These are phyloP conservation scores for Saccopteryx leptura DNA, from an alignment of 2,113 vertebrate species.

Conservation along the genomic window DNA sequence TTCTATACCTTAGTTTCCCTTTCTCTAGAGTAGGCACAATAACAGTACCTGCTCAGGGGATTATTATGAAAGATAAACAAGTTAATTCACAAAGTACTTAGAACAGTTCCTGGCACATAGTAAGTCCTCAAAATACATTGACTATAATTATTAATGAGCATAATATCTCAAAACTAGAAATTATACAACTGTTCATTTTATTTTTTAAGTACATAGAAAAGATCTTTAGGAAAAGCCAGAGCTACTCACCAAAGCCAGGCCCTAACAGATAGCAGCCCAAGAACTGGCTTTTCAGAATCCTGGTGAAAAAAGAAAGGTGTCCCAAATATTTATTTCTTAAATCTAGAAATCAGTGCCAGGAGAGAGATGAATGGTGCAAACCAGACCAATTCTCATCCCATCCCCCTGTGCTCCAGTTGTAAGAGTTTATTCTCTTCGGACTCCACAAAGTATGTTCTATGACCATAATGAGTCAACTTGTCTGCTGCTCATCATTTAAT, in stretches of 20 bases:
- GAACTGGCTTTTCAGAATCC: neutral
- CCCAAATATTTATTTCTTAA: neutral
- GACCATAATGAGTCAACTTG: neutral
- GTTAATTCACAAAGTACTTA: neutral
- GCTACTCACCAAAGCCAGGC: neutral
- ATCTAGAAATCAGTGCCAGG: neutral
- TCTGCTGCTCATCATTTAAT: neutral
- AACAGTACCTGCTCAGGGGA: neutral
- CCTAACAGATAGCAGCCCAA: neutral
- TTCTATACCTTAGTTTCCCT: neutral
- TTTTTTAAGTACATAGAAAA: neutral
- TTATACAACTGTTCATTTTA: neutral
- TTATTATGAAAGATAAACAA: neutral
- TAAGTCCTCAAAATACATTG: neutral
- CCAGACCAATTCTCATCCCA: neutral
- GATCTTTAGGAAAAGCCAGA: constrained; percentile 19
- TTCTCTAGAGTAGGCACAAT: neutral
- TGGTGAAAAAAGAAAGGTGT: neutral
- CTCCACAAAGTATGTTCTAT: neutral
- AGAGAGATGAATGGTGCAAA: neutral
- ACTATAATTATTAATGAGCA: neutral
- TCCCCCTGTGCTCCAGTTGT: neutral
- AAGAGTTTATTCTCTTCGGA: neutral
- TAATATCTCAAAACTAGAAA: constrained; percentile 42
- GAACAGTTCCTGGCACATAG: neutral